A percentile compares a stretch with the other conserved stretches of the same genome.
phyloP scores from a whole-genome alignment of 2,113 vertebrate genomes.

The Orcinus orca region DNA sequence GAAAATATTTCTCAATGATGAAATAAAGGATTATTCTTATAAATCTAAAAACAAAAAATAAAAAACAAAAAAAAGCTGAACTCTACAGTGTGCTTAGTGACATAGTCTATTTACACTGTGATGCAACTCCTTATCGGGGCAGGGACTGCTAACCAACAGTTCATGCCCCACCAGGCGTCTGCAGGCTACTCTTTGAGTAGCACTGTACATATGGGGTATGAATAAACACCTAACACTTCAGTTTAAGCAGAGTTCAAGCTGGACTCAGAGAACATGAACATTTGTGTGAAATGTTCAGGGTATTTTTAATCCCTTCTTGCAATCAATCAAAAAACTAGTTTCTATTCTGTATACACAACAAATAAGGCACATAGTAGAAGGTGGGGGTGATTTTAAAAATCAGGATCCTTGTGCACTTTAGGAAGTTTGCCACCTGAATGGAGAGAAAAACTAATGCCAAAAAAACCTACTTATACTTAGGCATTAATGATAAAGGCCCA shows the following conservation, averaged over 20 bases:
- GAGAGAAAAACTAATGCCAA: background rate
- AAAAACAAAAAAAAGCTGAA: background rate
- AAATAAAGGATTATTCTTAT: constrained; percentile 2
- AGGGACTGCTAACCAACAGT: background rate
- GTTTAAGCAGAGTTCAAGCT: background rate
- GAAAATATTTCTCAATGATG: background rate
- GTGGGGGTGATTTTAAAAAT: background rate
- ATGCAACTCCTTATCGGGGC: background rate
- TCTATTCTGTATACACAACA: background rate
- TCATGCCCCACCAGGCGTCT: background rate
- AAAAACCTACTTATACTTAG: background rate
- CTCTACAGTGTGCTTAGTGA: background rate
- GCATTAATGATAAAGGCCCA: background rate
- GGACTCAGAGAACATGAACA: background rate
- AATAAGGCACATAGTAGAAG: background rate
- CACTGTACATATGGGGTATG: background rate
- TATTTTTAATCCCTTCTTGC: background rate
- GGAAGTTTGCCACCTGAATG: background rate
- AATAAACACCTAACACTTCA: background rate
- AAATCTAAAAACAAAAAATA: background rate
- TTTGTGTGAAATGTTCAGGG: background rate
- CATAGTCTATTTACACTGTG: background rate
- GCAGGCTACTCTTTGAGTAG: background rate
- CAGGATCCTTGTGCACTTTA: background rate
- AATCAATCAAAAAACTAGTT: background rate